A percentile compares a stretch with the other conserved stretches of the same genome.
Conservation (phyloP, 2,888 invertebrate species). For the Xanthia togata region DNA sequence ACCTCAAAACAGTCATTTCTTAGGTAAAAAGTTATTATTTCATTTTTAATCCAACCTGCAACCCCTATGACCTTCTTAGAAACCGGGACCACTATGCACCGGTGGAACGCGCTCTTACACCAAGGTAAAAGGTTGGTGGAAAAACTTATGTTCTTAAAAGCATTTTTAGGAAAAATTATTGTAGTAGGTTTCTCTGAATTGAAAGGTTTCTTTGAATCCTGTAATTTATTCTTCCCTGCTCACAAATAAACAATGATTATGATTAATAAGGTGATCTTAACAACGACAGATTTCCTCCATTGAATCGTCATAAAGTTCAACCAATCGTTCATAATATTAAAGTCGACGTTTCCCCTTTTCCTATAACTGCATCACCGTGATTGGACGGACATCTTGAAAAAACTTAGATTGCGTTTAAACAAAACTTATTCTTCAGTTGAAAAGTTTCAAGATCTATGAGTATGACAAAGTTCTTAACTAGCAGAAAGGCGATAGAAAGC, state of each 20-base stretch:
- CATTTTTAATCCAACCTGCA: no score
- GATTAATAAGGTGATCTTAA: neutral
- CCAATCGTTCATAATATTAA: neutral
- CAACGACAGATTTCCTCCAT: neutral
- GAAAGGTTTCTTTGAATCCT: neutral
- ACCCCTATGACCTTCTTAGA: no score
- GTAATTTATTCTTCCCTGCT: neutral
- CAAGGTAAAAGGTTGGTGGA: neutral
- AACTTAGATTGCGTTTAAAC: neutral
- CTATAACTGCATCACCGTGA: neutral
- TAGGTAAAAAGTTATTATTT: no score
- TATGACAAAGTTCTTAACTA: slow-evolving; percentile 10
- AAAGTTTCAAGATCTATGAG: neutral
- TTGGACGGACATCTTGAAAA: neutral
- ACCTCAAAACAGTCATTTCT: no score
- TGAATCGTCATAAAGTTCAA: neutral
- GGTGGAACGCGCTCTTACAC: neutral
- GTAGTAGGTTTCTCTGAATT: neutral
- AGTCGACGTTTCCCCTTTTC: neutral
- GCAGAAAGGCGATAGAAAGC: neutral
- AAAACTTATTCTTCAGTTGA: neutral
- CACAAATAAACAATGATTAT: neutral
- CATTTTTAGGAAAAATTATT: neutral
- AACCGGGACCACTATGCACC: no score
- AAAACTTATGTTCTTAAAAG: neutral